Base-by-base conservation (phyloP, 1,140 invertebrate genomes). In the Halictus rubicundus region DNA sequence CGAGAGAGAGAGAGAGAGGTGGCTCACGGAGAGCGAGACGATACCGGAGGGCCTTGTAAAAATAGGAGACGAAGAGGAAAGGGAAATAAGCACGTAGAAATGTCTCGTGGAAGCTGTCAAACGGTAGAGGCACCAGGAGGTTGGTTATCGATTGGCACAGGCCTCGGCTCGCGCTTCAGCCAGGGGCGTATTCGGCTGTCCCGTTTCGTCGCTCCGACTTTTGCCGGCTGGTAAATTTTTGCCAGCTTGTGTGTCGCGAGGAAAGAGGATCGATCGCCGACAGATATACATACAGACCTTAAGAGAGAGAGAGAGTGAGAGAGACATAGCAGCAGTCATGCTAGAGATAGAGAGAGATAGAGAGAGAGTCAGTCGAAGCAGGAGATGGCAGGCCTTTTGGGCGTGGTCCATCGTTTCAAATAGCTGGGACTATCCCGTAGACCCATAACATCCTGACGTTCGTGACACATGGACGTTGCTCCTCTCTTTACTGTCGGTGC, bases 91-190 rank as follows among this genome's bases (percentile, higher is more conserved):
- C 21, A 70, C 25, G 59, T 69, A 52, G 85, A 81, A 83, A 81
- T 68, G 73, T 84, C 32, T 32, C 76, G 54, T n/a, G 68, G 81
- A 82, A 80, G 84, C 79, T 86, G 84, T 86, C 84, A 86, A 86
- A 86, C 84, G 80, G 65, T 74, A 65, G 83, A 72, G 59, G 59
- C 75, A 71, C n/a, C 70, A 69, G 68, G 60, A 69, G 37, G 32
- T 71, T 52, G 76, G 84, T 42, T 86, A 87, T 87, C 84, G 85
- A 87, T 87, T 87, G 85, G 81, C 68, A 52, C 78, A 81, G 68
- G 78, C 84, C 42, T 46, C 42, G 42, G 42, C 10, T 46, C 42
- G 42, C 42, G 42, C 42, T 46, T 14, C 42, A 46, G 42, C 42
- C 42, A 46, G 42, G 42, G 42, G 42, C 42, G 42, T 46, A 46